These are phyloP conservation scores for Drepana arcuata DNA, from an alignment of 1,140 invertebrate species.

Conservation along the genomic window DNA sequence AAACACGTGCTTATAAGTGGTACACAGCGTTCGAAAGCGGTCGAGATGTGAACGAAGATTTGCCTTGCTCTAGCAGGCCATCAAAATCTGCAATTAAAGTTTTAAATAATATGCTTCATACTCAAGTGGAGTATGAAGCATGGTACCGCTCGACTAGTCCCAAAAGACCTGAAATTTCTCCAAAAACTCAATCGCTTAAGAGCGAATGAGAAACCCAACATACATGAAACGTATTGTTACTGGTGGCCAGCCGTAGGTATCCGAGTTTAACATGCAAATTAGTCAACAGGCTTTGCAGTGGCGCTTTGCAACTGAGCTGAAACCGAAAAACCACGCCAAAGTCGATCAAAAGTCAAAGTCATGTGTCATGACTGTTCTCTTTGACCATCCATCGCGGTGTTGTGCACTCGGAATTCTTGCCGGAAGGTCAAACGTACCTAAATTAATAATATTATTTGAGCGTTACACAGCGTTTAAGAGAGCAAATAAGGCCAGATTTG, in stretches of 20 bases:
- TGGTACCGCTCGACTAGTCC: neutral
- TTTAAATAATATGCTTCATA: neutral
- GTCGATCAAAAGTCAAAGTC: too few species aligned
- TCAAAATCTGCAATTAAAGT: neutral
- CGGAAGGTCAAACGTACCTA: neutral
- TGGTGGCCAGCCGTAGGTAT: neutral
- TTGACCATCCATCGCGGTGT: too few species aligned
- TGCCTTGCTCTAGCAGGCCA: neutral
- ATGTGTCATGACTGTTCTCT: too few species aligned
- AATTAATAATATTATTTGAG: neutral
- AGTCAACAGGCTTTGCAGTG: neutral
- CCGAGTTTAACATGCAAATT: neutral
- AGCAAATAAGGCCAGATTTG: too few species aligned
- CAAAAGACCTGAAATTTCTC: too few species aligned
- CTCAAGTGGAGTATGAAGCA: neutral
- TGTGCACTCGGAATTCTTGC: neutral
- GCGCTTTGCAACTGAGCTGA: neutral
- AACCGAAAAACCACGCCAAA: too few species aligned
- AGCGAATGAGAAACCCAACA: neutral
- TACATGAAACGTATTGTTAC: neutral
- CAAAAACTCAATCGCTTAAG: neutral
- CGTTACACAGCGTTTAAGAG: neutral
- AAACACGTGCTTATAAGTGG: neutral
- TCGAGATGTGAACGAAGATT: neutral
- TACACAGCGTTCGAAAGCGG: too few species aligned